Evolutionary conservation across 1,140 invertebrate species (phyloP).

Genomic region (Meloidogyne hapla): DNA sequence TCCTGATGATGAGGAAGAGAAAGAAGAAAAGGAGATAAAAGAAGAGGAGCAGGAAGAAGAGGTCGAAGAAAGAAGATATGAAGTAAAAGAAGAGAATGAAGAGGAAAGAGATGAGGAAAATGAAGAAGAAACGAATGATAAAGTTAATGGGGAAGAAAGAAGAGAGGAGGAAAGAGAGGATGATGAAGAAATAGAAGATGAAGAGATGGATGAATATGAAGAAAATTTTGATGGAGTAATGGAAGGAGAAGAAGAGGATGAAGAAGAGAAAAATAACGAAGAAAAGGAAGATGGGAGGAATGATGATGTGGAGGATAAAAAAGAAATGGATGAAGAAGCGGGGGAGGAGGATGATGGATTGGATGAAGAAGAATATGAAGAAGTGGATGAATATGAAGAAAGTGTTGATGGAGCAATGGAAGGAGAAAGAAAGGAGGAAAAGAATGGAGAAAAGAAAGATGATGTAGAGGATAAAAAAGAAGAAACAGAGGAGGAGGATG

Average conservation of each 20-base stretch:
- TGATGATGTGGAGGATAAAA: too few species aligned
- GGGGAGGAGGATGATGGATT: background rate
- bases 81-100: background rate
- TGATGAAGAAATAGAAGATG: background rate
- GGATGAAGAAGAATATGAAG: background rate
- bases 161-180: background rate
- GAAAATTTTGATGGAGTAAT: background rate
- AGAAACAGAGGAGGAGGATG: background rate
- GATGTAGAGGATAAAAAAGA: too few species aligned
- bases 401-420: background rate
- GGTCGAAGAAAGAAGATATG: background rate
- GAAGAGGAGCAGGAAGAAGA: background rate
- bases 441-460: background rate
- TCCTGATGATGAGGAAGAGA: background rate
- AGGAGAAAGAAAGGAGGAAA: background rate
- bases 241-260: background rate
- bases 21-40: too few species aligned
- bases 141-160: background rate
- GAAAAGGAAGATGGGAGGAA: too few species aligned
- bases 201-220: background rate
- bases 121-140: background rate
- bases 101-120: background rate
- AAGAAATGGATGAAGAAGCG: background rate
- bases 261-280: background rate
- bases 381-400: background rate